These are phyloP conservation scores for Glandiceps talaboti DNA, from an alignment of 53 echinoderm and acorn worm genomes.

Conservation along the genomic window DNA sequence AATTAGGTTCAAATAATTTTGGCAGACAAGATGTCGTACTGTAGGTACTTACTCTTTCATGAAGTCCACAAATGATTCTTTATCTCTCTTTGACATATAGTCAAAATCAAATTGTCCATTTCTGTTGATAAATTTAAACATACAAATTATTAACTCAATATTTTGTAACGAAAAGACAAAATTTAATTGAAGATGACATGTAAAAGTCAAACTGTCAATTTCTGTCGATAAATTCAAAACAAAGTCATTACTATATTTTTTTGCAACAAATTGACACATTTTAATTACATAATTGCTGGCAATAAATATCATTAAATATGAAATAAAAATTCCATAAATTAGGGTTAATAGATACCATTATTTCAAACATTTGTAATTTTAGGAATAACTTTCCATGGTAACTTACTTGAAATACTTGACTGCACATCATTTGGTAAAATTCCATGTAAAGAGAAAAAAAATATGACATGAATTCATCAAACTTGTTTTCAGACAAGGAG, in stretches of 20 bases:
- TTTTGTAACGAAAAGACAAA: neutral
- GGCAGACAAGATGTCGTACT: too few relatives aligned
- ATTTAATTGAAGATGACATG: neutral
- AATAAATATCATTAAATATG: too few relatives aligned
- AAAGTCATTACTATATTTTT: neutral
- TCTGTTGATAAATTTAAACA: slow-evolving; percentile 19
- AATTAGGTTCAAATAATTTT: too few relatives aligned
- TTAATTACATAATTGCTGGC: too few relatives aligned
- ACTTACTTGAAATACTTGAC: slow-evolving; percentile 89
- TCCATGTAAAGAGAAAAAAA: slow-evolving; percentile 1
- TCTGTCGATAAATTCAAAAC: neutral
- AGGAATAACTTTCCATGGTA: too few relatives aligned
- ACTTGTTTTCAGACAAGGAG: too few relatives aligned
- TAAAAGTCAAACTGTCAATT: too few relatives aligned
- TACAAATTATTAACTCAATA: neutral
- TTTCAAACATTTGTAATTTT: too few relatives aligned
- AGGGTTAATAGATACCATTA: too few relatives aligned
- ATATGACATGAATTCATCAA: too few relatives aligned
- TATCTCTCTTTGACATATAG: slow-evolving; percentile 48
- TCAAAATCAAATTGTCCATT: slow-evolving; percentile 49
- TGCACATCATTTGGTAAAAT: slow-evolving; percentile 6
- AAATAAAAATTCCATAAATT: too few relatives aligned
- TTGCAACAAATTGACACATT: too few relatives aligned
- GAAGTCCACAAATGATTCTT: slow-evolving; percentile 60
- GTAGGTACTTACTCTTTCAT: slow-evolving; percentile 59